These are phyloP conservation scores for Pelecanus crispus DNA, from an alignment of 2,113 vertebrate species.

Conservation along the genomic window DNA sequence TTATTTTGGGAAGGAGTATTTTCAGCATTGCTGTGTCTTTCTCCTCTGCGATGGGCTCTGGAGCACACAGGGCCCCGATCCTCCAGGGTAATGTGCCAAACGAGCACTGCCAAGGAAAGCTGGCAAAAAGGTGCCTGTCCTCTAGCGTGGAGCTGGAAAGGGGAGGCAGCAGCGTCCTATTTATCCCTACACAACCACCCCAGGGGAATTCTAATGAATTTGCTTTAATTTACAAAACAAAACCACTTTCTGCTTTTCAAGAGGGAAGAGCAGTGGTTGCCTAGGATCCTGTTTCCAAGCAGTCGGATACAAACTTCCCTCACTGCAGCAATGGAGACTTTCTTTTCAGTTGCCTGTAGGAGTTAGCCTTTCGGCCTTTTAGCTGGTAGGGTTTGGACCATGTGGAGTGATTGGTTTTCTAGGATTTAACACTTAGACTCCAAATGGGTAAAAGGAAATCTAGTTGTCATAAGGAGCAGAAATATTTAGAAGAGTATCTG, in stretches of 20 bases:
- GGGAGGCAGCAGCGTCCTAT: neutral
- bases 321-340: neutral
- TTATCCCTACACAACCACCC: neutral
- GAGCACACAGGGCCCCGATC: neutral
- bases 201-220: neutral
- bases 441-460: neutral
- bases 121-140: neutral
- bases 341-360: neutral
- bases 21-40: neutral
- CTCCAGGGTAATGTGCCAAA: neutral
- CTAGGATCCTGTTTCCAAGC: constrained; percentile 39
- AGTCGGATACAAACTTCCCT: neutral
- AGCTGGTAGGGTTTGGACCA: neutral
- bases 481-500: neutral
- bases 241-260: neutral
- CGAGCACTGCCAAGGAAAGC: neutral
- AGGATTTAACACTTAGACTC: neutral
- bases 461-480: neutral
- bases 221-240: constrained; percentile 10
- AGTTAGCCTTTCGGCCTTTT: neutral
- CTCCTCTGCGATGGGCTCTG: neutral
- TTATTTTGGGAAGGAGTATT: constrained; percentile 44
- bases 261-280: constrained; percentile 32
- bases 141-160: neutral
- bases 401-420: accelerated